A percentile compares a stretch with the other conserved stretches of the same genome.
These are phyloP conservation scores for Drosophila albomicans DNA, from an alignment of 1,140 invertebrate genomes.

Conservation along the genomic window DNA sequence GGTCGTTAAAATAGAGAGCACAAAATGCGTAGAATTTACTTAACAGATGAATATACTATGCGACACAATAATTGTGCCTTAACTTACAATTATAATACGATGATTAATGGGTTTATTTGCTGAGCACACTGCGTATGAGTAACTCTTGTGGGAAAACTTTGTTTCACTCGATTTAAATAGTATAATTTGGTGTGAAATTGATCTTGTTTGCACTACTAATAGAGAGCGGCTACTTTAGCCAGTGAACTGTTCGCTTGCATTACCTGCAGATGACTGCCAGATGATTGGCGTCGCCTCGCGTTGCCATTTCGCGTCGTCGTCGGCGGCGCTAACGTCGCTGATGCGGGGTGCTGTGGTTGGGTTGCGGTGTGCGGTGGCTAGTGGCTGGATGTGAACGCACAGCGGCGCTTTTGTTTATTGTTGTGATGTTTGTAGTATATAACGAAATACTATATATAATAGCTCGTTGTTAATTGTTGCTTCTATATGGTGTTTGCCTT, in stretches of 20 bases:
- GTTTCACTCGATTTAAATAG: slow-evolving; percentile 41
- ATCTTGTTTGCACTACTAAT: slow-evolving; percentile 14
- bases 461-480: slow-evolving; percentile 29
- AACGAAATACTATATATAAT: slow-evolving; percentile 10
- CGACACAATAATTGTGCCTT: neutral
- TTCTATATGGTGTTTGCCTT: slow-evolving; percentile 27
- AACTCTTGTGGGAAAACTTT: slow-evolving; percentile 25
- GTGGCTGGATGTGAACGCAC: slow-evolving; percentile 27
- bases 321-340: slow-evolving; percentile 11
- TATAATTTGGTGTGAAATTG: slow-evolving; percentile 1
- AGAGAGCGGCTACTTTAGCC: slow-evolving; percentile 29
- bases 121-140: slow-evolving; percentile 42
- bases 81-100: slow-evolving; percentile 51
- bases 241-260: slow-evolving; percentile 74
- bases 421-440: slow-evolving; percentile 54
- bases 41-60: neutral
- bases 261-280: slow-evolving; percentile 84
- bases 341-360: neutral
- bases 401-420: slow-evolving; percentile 72
- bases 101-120: slow-evolving; percentile 28
- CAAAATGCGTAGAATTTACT: slow-evolving; percentile 13
- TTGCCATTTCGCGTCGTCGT: slow-evolving; percentile 60
- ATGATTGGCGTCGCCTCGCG: slow-evolving; percentile 49
- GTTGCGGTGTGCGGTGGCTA: neutral
- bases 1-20: slow-evolving; percentile 38